Evolutionary conservation across 2,888 invertebrate genomes (phyloP).

Genomic region (Athripsodes cinereus): DNA sequence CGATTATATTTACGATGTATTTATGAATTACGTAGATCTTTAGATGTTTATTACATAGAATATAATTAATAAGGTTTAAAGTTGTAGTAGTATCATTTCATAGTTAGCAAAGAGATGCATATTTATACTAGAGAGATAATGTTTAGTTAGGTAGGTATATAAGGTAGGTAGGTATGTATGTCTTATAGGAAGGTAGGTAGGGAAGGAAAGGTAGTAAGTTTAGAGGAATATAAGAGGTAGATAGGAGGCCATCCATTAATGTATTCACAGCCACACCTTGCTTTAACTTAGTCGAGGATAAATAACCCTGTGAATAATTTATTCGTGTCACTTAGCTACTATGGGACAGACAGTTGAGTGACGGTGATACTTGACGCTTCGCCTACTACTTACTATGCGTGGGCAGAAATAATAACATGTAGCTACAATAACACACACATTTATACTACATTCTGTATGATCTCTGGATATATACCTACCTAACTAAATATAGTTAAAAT

Average conservation of each 20-base stretch:
- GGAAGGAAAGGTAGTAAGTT: background rate
- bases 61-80: too few species aligned
- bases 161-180: background rate
- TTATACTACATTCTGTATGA: too few species aligned
- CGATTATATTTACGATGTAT: too few species aligned
- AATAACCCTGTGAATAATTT: conserved; percentile 15
- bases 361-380: conserved; percentile 9
- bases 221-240: background rate
- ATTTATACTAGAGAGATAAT: too few species aligned
- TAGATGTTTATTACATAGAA: too few species aligned
- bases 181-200: background rate
- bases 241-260: conserved; percentile 10
- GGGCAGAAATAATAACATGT: too few species aligned
- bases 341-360: conserved; percentile 17
- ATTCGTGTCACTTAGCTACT: conserved; percentile 19
- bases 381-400: conserved; percentile 2
- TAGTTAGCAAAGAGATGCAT: too few species aligned
- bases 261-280: conserved; percentile 17
- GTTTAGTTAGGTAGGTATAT: background rate
- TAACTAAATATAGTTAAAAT: too few species aligned
- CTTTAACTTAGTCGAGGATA: conserved; percentile 16
- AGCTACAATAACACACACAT: too few species aligned
- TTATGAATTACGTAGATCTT: too few species aligned
- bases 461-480: too few species aligned
- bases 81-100: too few species aligned